phyloP scores from a whole-genome alignment of 2,797 vertebrate species.

The Periophthalmus magnuspinnatus region DNA sequence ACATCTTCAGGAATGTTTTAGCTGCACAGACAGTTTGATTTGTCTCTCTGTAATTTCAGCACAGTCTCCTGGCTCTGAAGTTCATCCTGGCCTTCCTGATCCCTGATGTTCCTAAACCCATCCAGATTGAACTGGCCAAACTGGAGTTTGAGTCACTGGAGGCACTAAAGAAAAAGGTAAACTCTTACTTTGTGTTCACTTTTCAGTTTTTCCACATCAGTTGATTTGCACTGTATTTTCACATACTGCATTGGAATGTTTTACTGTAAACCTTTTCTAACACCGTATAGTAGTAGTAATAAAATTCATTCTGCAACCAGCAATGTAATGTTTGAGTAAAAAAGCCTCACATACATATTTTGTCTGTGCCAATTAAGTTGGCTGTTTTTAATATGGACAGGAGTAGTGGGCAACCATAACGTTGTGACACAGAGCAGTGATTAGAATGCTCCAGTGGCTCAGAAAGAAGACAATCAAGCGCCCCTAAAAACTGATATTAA shows the following conservation, averaged over 20 bases:
- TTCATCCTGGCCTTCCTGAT: conserved; percentile 93
- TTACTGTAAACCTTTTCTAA: background rate
- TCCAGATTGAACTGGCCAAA: conserved; percentile 83
- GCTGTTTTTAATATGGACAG: conserved; percentile 1
- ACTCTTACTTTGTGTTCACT: background rate
- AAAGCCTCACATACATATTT: background rate
- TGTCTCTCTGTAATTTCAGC: conserved; percentile 76
- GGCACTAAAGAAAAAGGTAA: conserved; percentile 96
- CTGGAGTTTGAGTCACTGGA: conserved; percentile 83
- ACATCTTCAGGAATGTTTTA: no score
- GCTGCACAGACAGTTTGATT: background rate
- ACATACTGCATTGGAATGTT: background rate
- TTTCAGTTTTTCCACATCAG: background rate
- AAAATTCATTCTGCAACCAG: background rate
- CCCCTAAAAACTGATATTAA: conserved; percentile 10
- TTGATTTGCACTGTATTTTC: background rate
- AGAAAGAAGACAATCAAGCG: background rate
- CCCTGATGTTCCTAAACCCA: conserved; percentile 87
- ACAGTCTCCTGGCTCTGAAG: conserved; percentile 87
- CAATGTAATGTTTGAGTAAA: background rate
- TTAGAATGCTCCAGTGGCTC: conserved; percentile 5
- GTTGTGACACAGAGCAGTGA: background rate
- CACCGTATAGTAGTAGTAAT: background rate
- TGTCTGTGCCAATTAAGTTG: background rate
- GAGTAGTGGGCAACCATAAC: conserved; percentile 3